Evolutionary conservation across 2,888 invertebrate genomes (phyloP), one percentile per base, ranked within the genome.

Genomic region (Troilus luridus): DNA sequence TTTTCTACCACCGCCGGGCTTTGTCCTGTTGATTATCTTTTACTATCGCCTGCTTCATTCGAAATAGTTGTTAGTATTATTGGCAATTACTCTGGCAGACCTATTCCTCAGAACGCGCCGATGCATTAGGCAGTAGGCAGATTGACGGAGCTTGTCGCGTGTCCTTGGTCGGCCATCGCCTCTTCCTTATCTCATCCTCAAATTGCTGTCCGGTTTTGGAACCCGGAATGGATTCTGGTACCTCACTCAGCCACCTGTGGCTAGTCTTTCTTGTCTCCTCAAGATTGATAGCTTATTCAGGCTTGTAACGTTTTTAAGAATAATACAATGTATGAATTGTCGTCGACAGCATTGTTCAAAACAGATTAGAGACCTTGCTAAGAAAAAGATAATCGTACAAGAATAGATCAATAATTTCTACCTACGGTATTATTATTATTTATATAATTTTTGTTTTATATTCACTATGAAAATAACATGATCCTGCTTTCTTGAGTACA

Each of bases 101-200:
- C 6, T 41, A 41, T 41, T 41, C 41, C 41, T 41, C 41, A 41
- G 41, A 41, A 41, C 41, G 1, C 41, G 41, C 41, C 11, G 27
- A 77, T 27, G 27, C 41, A 5, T 27, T 41, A 77, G 27, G 77
- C 27, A 27, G 77, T 27, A 12, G 27, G 77, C 11, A 27, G 24
- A 24, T 41, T 24, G n/a, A 24, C 24, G 72, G 72, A 24, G 24
- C 72, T 72, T 72, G 72, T 27, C 6, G 81, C 2, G 21, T 56
- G 81, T 81, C 81, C 81, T 81, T 81, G 54, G 19, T 11, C 21
- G 81, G 81, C 81, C 81, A 81, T 81, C 81, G 81, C 81, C 81
- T 81, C 81, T 81, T 56, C 11, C 19, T 81, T 81, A 81, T 81
- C 81, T 81, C 21, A 10, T 8, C 10, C 41, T 54, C n/a, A 81